These are phyloP conservation scores for Porphyrio hochstetteri DNA, from an alignment of 2,113 vertebrate species.

Conservation along the genomic window DNA sequence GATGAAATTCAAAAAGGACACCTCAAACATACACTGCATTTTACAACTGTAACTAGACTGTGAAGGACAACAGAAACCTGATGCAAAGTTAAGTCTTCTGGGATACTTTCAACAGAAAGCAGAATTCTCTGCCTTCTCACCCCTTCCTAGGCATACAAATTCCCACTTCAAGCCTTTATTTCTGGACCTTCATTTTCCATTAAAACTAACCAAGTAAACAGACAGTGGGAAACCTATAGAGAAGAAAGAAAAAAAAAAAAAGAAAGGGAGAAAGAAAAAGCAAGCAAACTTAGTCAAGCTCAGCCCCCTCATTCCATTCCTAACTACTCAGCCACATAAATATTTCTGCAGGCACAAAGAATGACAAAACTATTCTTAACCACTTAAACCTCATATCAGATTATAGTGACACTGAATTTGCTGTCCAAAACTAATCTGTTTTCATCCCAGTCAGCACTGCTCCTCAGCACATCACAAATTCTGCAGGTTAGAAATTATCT, in stretches of 20 bases:
- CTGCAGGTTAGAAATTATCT: not conserved
- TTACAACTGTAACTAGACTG: not conserved
- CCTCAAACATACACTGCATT: not conserved
- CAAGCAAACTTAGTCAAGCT: not conserved
- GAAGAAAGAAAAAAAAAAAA: not conserved
- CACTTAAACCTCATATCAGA: not conserved
- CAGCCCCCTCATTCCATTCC: slow-evolving; percentile 32
- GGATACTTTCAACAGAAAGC: not conserved
- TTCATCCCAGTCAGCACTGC: not conserved
- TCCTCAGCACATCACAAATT: not conserved
- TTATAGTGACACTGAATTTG: not conserved
- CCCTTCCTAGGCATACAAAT: not conserved
- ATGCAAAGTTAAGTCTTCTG: not conserved
- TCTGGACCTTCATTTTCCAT: not conserved
- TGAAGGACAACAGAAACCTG: not conserved
- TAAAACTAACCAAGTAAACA: slow-evolving; percentile 2
- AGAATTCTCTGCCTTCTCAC: not conserved
- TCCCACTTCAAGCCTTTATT: not conserved
- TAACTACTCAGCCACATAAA: slow-evolving; percentile 6
- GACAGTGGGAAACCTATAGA: not conserved
- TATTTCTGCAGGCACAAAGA: slow-evolving; percentile 30
- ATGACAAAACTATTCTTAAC: not conserved
- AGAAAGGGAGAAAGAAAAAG: not conserved
- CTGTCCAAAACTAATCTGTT: not conserved
- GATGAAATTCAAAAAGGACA: not conserved